Base-by-base conservation (phyloP, 1,140 invertebrate species). In the Grapholita molesta region DNA sequence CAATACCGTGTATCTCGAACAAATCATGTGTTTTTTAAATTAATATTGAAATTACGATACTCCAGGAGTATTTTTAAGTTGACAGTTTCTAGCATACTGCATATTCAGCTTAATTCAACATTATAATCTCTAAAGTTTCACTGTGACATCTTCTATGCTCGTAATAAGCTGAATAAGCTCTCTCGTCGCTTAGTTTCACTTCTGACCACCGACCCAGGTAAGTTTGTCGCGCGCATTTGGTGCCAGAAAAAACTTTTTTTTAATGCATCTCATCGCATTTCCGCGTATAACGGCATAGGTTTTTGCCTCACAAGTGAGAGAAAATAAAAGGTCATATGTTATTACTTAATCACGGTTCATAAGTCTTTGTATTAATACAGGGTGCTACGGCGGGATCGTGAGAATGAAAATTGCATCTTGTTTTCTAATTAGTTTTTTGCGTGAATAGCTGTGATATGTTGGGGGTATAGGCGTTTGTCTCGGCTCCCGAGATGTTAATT, bases 381-480 rank as follows among this genome's bases (percentile, higher is more conserved):
- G 6, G 18, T 48, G 7, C 15, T 8, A 7, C 18, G 21, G 55
- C 6, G 55, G 28, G 55, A 28, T 15, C 55, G 55, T 61, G 55
- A 61, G 55, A 61, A 61, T 61, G 55, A 61, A 28, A 61, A 61
- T 61, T 61, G 55, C 55, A 61, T 61, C 55, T 61, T 61, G 55
- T 61, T 61, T 61, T 61, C 55, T 61, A 61, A 61, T 61, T 61
- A 61, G 55, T 25, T 61, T 61, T 61, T 61, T 61, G 55, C 25
- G 55, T 28, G 24, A 25, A 48, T 48, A 48, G 42, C 35, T 38
- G 35, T 38, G 35, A 3, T 38, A 38, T 25, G 53, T 12, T 25
- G 53, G 21, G n/a, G 12, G 2, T 24, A 11, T 9, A 55, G 53
- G 53, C 53, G 53, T 30, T 28, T 15, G 55, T 28, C n/a, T 15